Conservation (phyloP, 2,797 vertebrate genomes). For the Coracias cyanogaster region DNA sequence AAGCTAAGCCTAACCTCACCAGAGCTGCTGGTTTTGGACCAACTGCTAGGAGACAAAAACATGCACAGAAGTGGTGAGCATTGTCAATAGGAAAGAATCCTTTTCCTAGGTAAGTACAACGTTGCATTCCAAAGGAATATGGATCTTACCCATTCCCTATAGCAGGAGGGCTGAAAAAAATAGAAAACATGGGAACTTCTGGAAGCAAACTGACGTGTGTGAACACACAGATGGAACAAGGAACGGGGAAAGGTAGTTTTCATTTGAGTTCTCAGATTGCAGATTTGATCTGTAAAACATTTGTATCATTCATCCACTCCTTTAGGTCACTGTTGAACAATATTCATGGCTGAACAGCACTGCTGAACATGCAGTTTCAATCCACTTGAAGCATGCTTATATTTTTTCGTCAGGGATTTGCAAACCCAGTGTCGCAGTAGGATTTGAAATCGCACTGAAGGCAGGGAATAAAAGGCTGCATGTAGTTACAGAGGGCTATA, state of each 20-base stretch:
- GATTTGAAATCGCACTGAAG: neutral
- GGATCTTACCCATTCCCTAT: neutral
- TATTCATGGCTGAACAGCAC: neutral
- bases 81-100: neutral
- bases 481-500: neutral
- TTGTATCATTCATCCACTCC: neutral
- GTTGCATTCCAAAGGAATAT: neutral
- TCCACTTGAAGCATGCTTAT: neutral
- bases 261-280: neutral
- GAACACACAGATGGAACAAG: neutral
- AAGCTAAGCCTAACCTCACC: neutral
- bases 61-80: neutral
- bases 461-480: neutral
- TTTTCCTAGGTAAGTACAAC: neutral
- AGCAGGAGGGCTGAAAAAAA: neutral
- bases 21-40: neutral
- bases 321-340: neutral
- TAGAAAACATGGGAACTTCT: neutral
- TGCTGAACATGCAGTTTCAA: neutral
- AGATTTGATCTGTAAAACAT: neutral
- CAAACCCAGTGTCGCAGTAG: neutral
- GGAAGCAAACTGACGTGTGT: neutral
- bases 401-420: neutral
- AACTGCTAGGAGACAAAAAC: neutral
- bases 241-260: neutral